Base-by-base conservation (phyloP, 1,140 invertebrate species). In the Drosophila suzukii region DNA sequence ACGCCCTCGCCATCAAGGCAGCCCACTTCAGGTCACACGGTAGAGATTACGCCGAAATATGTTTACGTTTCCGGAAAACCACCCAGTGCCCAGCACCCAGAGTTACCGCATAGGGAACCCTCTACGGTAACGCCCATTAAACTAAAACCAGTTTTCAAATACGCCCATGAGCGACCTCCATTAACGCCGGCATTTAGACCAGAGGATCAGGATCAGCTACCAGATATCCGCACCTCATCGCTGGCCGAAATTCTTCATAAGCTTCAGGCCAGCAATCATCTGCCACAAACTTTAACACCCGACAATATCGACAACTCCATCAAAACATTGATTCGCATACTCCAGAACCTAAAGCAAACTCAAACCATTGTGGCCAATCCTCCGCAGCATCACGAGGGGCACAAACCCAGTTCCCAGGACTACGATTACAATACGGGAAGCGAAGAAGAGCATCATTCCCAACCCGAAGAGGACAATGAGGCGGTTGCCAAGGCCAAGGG, bases 251-350 rank as follows among this genome's bases (percentile, higher is more conserved):
- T 95, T 30, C 79, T 96, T 12, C 94, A 94, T 75, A 95, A 95
- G 44, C 92, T 96, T 5, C 95, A 96, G 78, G 92, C 95, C 5
- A 95, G 94, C 63, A 96, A 96, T 91, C 94, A 95, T 36, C 92
- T 97, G 50, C 96, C 96, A 1, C 95, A 96, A 70, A 95, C 94
- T 11, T 93, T 97, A 3, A 96, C 95, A 27, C 94, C 94, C 38
- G 95, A 96, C 60, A 97, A 97, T 78, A 94, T 97, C 30, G 95
- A 96, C 62, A 95, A 95, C 43, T 97, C 96, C 44, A 96, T 97
- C 34, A 95, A 94, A 82, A 96, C 96, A 0, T 91, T 97, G 15
- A 94, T 96, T 10, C 95, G 95, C 79, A 96, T 97, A 38, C 83
- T 96, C 3, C 94, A 95, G 53, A 94, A 94, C 43, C 92, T 96